Base-by-base conservation (phyloP, 2,888 invertebrate genomes). In the Trilocha varians region DNA sequence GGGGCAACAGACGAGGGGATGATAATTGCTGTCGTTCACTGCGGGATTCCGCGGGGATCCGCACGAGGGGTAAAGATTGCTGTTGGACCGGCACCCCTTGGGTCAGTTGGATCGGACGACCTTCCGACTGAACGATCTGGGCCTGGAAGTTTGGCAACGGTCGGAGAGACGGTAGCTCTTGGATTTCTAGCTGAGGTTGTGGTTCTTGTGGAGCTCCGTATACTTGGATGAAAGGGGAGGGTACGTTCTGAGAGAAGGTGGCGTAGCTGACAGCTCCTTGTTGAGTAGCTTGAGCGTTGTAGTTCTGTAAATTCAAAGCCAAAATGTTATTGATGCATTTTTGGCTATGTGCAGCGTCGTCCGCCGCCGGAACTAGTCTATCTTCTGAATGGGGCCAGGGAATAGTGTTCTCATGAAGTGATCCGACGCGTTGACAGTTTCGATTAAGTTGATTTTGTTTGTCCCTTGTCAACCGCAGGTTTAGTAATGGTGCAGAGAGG, bases 181-280 rank as follows among this genome's bases (percentile, higher is more conserved):
- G 25, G 11, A 38, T 45, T 47, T 50, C 46, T 9, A 42, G 42
- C 18, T 42, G 49, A 36, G 46, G 32, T 13, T 49, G 47, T 3
- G 39, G 37, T 17, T 25, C 25, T 25, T 54, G 54, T 9, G 37
- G 25, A 32, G 46, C 47, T 35, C 41, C 43, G 25, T 50, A 44
- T n/a, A 45, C 36, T 13, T 47, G 44, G 9, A 44, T 45, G 5
- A 47, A 32, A 2, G 49, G 57, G 0, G 48, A 17, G 3, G 64
- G 61, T 14, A 70, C 60, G 32, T 66, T 66, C 40, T 69, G 70
- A 1, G 73, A 66, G 46, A 74, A 78, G 38, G 69, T 77, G 1
- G 79, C 67, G 50, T 71, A 83, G 55, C 79, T 83, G 2, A 74
- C 53, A 1, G 80, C 75, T 14, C 71, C 71, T 46, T 69, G 46